phyloP scores from a whole-genome alignment of 2,888 invertebrate species.

The Brachylomia viminalis region DNA sequence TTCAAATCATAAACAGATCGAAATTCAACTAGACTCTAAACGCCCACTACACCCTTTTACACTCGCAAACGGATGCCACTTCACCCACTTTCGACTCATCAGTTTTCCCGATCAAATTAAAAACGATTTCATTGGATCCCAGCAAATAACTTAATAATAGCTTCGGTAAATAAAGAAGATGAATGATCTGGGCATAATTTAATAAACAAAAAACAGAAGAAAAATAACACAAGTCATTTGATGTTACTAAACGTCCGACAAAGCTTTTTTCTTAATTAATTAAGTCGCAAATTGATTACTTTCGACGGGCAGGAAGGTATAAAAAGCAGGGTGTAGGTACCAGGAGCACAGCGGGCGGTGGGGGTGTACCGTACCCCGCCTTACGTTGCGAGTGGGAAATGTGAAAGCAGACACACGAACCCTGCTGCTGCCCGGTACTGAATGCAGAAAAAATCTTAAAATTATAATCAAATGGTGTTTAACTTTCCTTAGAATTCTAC shows the following conservation, averaged over 20 bases:
- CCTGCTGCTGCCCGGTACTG: constrained; percentile 86
- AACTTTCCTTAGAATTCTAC: not conserved
- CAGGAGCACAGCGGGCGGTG: constrained; percentile 83
- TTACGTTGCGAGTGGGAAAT: constrained; percentile 89
- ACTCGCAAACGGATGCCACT: constrained; percentile 16
- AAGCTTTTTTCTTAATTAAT: constrained; percentile 89
- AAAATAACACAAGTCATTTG: constrained; percentile 69
- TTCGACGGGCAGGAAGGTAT: constrained; percentile 88
- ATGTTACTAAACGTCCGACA: constrained; percentile 70
- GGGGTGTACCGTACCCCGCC: constrained; percentile 83
- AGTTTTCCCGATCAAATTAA: constrained; percentile 41
- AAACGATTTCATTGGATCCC: constrained; percentile 33
- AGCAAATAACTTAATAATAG: constrained; percentile 38
- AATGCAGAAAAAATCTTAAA: constrained; percentile 72
- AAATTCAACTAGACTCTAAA: constrained; percentile 19
- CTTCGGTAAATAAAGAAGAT: constrained; percentile 25
- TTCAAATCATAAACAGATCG: not conserved
- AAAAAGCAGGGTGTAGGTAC: constrained; percentile 87
- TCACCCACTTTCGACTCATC: constrained; percentile 36
- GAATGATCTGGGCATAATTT: constrained; percentile 57
- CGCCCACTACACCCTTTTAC: constrained; percentile 18
- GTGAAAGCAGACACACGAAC: constrained; percentile 91
- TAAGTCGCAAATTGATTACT: constrained; percentile 90
- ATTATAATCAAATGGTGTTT: not conserved
- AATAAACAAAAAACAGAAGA: constrained; percentile 57